Conservation (phyloP, 2,797 vertebrate species). For the Malurus leucopterus region DNA sequence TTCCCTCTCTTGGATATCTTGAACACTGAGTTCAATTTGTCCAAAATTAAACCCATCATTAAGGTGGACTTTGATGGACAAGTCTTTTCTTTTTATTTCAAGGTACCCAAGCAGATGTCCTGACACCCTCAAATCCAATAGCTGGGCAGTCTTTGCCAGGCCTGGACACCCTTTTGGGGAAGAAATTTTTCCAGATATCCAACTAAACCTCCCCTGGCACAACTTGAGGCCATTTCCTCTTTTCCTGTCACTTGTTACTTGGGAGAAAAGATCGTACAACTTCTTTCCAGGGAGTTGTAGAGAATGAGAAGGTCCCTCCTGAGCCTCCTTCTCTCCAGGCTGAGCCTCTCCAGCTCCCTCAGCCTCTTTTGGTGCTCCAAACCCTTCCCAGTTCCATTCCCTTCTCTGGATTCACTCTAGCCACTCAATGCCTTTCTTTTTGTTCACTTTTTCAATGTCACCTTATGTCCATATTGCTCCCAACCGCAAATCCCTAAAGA, state of each 20-base stretch:
- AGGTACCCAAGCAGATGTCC: background rate
- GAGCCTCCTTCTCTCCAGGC: background rate
- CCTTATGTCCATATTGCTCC: background rate
- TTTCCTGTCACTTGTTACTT: rapidly evolving
- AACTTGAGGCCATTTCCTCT: background rate
- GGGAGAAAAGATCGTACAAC: rapidly evolving
- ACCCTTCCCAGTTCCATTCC: rapidly evolving
- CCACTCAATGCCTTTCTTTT: background rate
- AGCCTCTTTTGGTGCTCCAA: background rate
- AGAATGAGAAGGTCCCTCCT: rapidly evolving
- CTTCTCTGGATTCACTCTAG: background rate
- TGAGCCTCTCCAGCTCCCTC: background rate
- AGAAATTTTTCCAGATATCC: background rate
- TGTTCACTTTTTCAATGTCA: background rate
- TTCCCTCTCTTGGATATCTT: background rate
- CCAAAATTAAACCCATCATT: background rate
- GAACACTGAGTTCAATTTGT: background rate
- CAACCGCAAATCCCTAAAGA: background rate
- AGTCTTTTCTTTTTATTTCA: background rate
- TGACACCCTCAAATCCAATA: background rate
- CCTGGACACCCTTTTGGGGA: rapidly evolving
- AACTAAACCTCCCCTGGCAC: background rate
- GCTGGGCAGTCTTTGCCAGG: background rate
- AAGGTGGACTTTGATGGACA: background rate
- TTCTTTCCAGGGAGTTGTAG: background rate